Base-by-base conservation (phyloP, 2,888 invertebrate species). In the Temnothorax unifasciatus region DNA sequence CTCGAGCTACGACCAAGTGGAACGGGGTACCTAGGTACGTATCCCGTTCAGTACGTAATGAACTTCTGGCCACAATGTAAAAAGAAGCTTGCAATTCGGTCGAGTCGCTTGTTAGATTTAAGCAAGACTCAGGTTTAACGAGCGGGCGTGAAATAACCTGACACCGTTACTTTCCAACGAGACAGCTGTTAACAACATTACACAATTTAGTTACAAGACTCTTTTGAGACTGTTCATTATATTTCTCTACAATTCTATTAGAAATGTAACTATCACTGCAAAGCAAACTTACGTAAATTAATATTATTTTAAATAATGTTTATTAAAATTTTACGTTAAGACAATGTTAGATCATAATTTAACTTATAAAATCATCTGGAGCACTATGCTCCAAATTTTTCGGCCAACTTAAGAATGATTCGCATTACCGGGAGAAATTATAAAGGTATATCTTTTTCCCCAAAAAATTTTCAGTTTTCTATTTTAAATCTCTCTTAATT, bases 101-200 rank as follows among this genome's bases (percentile, higher is more conserved):
- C 34, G 74, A 47, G 68, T 47, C 44, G 66, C 54, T 74, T 63
- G 77, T 89, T 87, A 81, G 81, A 84, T 84, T 86, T 47, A 18
- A 50, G 2, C 47, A 41, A 54, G 57, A 11, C 52, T 13, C 64
- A n/a, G 25, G 15, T 44, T 75, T 29, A 18, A 66, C 18, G 25
- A 29, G n/a, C 61, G 21, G 21, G 8, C 41, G 25, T 38, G 25
- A 29, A 71, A 75, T 64, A 66, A 79, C 21, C 18, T 4, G 73
- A 71, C 47, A 47, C 44, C 47, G 57, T 71, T 71, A 34, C 34
- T 21, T 79, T 57, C 44, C 21, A 57, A 25, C 54, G 44, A n/a
- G 25, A 79, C 54, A 38, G n/a, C 44, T 73, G 71, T 73, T 79
- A 79, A 47, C 34, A 47, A 47, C 47, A 71, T 59, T n/a, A 9